Evolutionary conservation across 2,113 vertebrate species (phyloP).

Genomic region (Protobothrops flavoviridis): DNA sequence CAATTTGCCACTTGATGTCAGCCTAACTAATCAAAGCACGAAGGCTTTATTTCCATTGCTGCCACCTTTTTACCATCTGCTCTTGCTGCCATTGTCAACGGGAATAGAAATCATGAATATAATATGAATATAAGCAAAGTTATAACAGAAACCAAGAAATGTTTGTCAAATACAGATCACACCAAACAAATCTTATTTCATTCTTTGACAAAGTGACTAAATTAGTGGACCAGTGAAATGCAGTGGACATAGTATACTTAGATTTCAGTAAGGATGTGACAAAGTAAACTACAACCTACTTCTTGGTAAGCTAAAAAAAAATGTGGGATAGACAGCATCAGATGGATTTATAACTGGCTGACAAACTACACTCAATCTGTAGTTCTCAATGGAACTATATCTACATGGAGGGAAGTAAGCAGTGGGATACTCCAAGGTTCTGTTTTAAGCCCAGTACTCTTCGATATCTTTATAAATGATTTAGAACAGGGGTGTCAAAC

Average conservation of each 20-base stretch:
- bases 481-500: background rate
- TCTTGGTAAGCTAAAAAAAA: background rate
- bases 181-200: background rate
- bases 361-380: background rate
- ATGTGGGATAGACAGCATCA: background rate
- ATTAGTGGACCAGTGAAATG: background rate
- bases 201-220: background rate
- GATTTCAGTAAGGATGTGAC: background rate
- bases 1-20: slow-evolving; percentile 34
- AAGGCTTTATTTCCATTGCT: background rate
- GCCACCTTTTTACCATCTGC: slow-evolving; percentile 1
- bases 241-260: background rate
- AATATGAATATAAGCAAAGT: background rate
- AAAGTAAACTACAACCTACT: background rate
- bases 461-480: background rate
- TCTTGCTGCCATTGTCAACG: background rate
- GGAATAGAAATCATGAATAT: background rate
- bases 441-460: background rate
- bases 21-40: slow-evolving; percentile 21
- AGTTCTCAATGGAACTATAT: background rate
- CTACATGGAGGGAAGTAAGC: background rate
- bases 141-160: background rate
- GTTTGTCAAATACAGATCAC: background rate
- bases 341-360: background rate
- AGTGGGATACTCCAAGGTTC: background rate